Base-by-base conservation (phyloP, 1,140 invertebrate species). In the Orius laevigatus region DNA sequence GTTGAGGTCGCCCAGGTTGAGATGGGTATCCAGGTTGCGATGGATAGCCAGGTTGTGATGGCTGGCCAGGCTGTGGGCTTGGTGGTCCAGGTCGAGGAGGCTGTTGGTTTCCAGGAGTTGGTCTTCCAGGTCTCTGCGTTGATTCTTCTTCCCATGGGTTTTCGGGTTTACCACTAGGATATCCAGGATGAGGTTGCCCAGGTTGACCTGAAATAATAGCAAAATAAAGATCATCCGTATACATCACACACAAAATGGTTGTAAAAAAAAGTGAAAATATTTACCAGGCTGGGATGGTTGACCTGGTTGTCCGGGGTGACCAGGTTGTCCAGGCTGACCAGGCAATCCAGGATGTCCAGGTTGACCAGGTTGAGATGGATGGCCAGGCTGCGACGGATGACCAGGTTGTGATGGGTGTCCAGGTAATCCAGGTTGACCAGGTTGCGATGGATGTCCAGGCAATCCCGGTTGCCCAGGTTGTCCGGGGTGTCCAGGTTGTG, bases 381-480 rank as follows among this genome's bases (percentile, higher is more conserved):
- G 38, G 36, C 56, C 51, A 43, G 59, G 51, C 31, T 53, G 55
- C 42, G 48, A 55, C 36, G 56, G 52, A 5, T 45, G 36, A 38
- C 53, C 54, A 12, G 55, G 55, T 43, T 46, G 19, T 36, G 52
- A 58, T 47, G 52, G 53, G 15, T 46, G 10, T 33, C 50, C 50
- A 34, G 56, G 49, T 10, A 40, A 9, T 38, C 51, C 53, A 25
- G 50, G 48, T 34, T 50, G 12, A 19, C 34, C 52, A 31, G 59
- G 61, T 12, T 38, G 6, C 16, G 58, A 56, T 58, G 58, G 62
- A 40, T 55, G 42, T 38, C 60, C 59, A 54, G 59, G 59, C 35
- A 42, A 18, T 34, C 58, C 60, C 50, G 58, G 58, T 39, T 50
- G 46, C 55, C 56, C 57, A 41, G 62, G 59, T 32, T 55, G 40